Evolutionary conservation across 2,888 invertebrate genomes (phyloP).

Genomic region (Netelia fuscicornis): DNA sequence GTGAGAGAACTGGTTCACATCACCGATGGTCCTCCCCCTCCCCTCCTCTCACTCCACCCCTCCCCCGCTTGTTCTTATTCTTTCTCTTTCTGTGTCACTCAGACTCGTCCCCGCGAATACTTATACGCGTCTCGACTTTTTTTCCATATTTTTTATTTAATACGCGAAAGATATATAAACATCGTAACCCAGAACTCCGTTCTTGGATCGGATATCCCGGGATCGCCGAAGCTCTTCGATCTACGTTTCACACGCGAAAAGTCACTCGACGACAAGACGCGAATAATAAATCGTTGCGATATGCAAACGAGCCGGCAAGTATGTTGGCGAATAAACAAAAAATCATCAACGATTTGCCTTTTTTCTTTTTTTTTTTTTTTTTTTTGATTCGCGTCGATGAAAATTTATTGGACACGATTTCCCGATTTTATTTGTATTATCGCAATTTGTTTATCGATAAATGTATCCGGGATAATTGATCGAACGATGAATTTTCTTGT

Average conservation of each 20-base stretch:
- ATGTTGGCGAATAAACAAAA: background rate
- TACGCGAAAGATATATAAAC: conserved; percentile 51
- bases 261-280: conserved; percentile 30
- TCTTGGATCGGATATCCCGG: conserved; percentile 62
- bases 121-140: conserved; percentile 1
- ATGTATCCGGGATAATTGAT: background rate
- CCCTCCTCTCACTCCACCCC: background rate
- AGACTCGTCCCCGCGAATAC: conserved; percentile 25
- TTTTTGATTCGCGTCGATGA: background rate
- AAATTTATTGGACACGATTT: background rate
- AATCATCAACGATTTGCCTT: background rate
- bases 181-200: conserved; percentile 72
- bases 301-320: background rate
- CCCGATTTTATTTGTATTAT: background rate
- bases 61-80: conserved; percentile 32
- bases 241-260: background rate
- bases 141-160: background rate
- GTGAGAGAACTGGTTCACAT: conserved; percentile 66
- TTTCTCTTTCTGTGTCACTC: conserved; percentile 41
- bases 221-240: background rate
- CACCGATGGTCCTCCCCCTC: background rate
- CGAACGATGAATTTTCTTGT: background rate
- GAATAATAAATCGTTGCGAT: background rate
- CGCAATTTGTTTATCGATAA: background rate
- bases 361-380: background rate